Base-by-base conservation (phyloP, 2,888 invertebrate species). In the Thera obeliscata region DNA sequence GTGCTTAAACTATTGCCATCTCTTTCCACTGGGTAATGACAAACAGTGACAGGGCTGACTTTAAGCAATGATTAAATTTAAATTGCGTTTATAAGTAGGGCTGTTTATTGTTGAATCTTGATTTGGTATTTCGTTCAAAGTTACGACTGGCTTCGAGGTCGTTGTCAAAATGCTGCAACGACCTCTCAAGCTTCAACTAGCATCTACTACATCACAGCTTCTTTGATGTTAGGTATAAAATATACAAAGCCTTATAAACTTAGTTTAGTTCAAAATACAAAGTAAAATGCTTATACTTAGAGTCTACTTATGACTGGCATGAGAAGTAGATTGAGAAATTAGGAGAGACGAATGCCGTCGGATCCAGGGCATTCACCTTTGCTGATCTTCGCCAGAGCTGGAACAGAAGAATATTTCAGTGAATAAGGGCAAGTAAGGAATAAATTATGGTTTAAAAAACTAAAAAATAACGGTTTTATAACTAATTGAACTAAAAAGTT, bases 291-390 rank as follows among this genome's bases (percentile, higher is more conserved):
- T 56, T 46, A 43, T 36, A 35, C 41, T 66, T 60, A 63, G 22
- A 65, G 48, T 52, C 56, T 69, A 66, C 22, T 36, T 60, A 57
- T 36, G 52, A 61, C 55, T 67, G 61, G 58, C 38, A 49, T 58
- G 9, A 50, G 11, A 56, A n/a, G 9, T 46, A 2, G 43, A 9
- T 6, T 56, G 52, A 62, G 49, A 52, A 36, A 43, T 94, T 94
- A 95, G 73, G 94, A 95, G 38, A 96, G 89, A 80, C 95, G 94
- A 56, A 95, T 94, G 64, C 95, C 95, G 9, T 94, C 94, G 46
- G 95, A 94, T 67, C 95, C 95, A 43, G 95, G 91, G 76, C 96
- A 96, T 82, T 95, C 95, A 62, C 96, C 96, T 78, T 95, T 94
- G 85, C 94, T 95, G 77, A 95, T 89, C 76, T 94, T 87, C 38